phyloP scores from a whole-genome alignment of 2,113 vertebrate species.

The Dermatemys mawii region DNA sequence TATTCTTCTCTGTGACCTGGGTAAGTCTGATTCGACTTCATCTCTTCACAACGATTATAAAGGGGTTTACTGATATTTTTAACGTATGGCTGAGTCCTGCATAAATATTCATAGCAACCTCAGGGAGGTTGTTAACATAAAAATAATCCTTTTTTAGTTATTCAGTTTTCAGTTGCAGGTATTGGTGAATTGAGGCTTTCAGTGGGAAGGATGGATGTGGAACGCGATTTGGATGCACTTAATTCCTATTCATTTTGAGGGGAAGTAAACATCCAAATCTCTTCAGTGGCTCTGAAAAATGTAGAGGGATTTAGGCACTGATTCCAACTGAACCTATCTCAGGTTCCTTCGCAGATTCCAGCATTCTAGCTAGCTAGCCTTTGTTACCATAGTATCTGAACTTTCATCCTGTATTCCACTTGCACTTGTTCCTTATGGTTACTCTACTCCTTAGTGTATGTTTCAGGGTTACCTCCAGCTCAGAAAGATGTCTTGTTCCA shows the following conservation, averaged over 20 bases:
- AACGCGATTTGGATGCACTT: neutral
- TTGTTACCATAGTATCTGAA: neutral
- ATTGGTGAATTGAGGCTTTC: neutral
- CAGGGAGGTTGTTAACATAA: neutral
- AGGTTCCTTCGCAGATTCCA: rapidly evolving
- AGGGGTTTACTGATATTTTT: neutral
- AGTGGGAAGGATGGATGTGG: neutral
- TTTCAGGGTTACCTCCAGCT: neutral
- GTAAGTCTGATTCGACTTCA: conserved; percentile 44
- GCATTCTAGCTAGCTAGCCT: neutral
- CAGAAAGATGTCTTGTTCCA: conserved; percentile 4
- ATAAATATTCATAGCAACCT: neutral
- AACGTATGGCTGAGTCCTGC: neutral
- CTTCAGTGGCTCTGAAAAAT: neutral
- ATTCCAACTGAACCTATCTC: neutral
- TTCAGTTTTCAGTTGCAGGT: neutral
- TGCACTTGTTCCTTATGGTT: neutral
- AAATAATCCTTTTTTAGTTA: neutral
- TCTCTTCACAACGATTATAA: neutral
- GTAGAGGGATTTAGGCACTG: too few species aligned
- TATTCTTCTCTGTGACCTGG: conserved; percentile 24
- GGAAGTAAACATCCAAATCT: neutral
- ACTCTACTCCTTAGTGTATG: neutral
- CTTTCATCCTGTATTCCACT: neutral
- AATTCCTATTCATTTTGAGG: neutral